Conservation (phyloP, 2,113 vertebrate species). For the Oreochromis niloticus region DNA sequence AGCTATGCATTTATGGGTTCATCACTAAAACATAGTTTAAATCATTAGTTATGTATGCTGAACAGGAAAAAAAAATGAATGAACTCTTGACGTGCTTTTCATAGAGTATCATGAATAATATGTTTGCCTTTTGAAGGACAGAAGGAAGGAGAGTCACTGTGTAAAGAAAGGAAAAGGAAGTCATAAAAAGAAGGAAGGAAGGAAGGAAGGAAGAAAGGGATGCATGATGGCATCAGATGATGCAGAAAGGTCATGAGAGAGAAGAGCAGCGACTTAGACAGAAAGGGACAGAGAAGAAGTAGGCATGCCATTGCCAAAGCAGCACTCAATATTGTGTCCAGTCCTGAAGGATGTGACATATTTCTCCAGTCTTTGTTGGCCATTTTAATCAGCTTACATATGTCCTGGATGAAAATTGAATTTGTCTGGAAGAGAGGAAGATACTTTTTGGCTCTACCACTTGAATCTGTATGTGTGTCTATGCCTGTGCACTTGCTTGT, state of each 20-base stretch:
- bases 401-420: slow-evolving; percentile 60
- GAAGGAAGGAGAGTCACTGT: not conserved
- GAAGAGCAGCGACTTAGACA: not conserved
- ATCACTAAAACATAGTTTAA: not conserved
- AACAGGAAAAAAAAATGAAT: not conserved
- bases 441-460: slow-evolving; percentile 47
- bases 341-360: slow-evolving; percentile 65
- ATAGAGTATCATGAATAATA: not conserved
- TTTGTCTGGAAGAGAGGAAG: slow-evolving; percentile 52
- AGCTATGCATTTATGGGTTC: not conserved
- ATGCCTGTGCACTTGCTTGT: not conserved
- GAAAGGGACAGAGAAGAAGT: not conserved
- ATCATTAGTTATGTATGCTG: not conserved
- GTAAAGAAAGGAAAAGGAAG: not conserved
- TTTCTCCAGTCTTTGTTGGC: slow-evolving; percentile 59
- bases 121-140: slow-evolving; percentile 7
- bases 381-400: slow-evolving; percentile 59
- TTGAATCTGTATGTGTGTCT: slow-evolving; percentile 9
- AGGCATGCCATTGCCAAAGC: slow-evolving; percentile 30
- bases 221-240: slow-evolving; percentile 21
- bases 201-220: not conserved
- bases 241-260: slow-evolving; percentile 28
- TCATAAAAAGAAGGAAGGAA: not conserved
- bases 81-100: not conserved
- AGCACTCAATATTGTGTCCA: slow-evolving; percentile 51